Evolutionary conservation across 2,113 vertebrate species (phyloP), one percentile per base, ranked within the genome.

Genomic region (Fregetta grallaria): DNA sequence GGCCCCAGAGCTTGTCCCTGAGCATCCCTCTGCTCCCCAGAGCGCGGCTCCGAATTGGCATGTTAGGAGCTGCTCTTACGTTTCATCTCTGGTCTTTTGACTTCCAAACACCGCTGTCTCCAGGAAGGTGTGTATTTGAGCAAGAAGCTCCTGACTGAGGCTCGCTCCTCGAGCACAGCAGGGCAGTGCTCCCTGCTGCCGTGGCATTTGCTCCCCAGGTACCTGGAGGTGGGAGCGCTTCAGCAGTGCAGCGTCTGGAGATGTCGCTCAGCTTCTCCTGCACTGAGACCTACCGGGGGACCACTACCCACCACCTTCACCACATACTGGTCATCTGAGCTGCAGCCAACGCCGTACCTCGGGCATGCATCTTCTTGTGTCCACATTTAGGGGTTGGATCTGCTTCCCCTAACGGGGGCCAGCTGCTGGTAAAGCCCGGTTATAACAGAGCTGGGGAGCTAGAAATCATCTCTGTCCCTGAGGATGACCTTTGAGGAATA

Each of bases 21-120:
- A 47, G 44, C 66, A 25, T 75, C 62, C 50, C 26, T 45, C 62
- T n/a, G 71, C 80, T 66, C 84, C 61, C 55, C 65, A 18, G 32
- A 3, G 59, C 1, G 3, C 3, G 0, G 15, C 20, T 42, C 44
- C 0, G 0, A 13, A 13, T 30, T 8, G 15, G 10, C 32, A 62
- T 32, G 11, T 13, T 25, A 13, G 26, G 30, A 73, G 29, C 65
- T 61, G 45, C 52, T 70, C 22, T 29, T 52, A 10, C 0, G 1
- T 66, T 49, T 74, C 36, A 25, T 32, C 29, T 50, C 44, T 15
- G 53, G 3, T 23, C 11, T 72, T 80, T n/a, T 1, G 0, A 7
- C 30, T 65, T 20, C 56, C 62, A 9, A 11, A 5, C 7, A 21
- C 23, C 1, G 2, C 49, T 40, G 25, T 38, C 78, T 53, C 32